Conservation (phyloP, 2,888 invertebrate species). For the Agriopis leucophaearia region DNA sequence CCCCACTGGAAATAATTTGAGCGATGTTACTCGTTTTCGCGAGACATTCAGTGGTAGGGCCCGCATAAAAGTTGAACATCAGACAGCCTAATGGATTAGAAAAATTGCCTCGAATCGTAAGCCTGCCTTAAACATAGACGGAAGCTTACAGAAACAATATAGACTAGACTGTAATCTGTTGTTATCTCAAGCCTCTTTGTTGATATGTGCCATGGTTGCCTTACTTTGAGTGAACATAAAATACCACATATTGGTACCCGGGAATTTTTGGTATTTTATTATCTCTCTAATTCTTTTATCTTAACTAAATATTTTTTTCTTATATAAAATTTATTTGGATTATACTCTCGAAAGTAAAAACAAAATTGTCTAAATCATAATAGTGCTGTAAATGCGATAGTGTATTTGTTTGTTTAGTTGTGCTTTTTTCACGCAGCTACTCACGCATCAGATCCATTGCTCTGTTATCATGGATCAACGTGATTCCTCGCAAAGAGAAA, state of each 20-base stretch:
- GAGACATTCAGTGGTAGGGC: conserved; percentile 82
- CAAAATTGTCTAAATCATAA: too few species aligned
- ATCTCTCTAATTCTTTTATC: not conserved
- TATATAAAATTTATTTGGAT: not conserved
- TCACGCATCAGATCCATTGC: too few species aligned
- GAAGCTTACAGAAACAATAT: conserved; percentile 72
- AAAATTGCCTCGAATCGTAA: conserved; percentile 82
- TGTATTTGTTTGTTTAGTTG: too few species aligned
- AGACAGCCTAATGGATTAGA: conserved; percentile 85
- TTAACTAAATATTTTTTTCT: not conserved
- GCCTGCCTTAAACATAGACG: conserved; percentile 69
- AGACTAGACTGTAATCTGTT: conserved; percentile 67
- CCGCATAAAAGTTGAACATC: conserved; percentile 83
- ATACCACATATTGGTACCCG: conserved; percentile 50
- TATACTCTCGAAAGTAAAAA: not conserved
- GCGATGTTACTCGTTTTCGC: conserved; percentile 80
- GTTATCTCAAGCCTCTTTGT: conserved; percentile 57
- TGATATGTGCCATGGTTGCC: conserved; percentile 60
- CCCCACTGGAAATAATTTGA: conserved; percentile 84
- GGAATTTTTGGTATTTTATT: conserved; percentile 29
- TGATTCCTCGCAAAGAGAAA: too few species aligned
- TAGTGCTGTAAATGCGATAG: too few species aligned
- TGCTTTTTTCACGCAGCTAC: too few species aligned
- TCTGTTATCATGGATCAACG: too few species aligned
- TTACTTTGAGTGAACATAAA: conserved; percentile 46